phyloP scores from a whole-genome alignment of 1,140 invertebrate genomes.

The Holcopasites calliopsidis region DNA sequence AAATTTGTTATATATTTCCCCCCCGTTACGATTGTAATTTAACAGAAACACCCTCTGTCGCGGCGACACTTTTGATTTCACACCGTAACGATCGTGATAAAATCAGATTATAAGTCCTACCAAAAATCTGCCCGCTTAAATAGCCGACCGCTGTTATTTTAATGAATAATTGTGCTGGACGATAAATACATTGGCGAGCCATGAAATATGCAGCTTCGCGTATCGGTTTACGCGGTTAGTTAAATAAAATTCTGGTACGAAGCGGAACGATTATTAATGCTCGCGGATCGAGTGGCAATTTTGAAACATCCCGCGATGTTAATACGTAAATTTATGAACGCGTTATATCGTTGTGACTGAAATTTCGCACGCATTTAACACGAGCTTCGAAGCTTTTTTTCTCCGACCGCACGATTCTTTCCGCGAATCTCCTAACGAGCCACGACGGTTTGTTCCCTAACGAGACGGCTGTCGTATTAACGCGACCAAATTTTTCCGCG shows the following conservation, averaged over 20 bases:
- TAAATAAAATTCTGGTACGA: neutral
- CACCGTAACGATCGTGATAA: neutral
- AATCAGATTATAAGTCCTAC: slow-evolving; percentile 14
- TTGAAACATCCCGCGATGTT: neutral
- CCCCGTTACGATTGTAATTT: slow-evolving; percentile 11
- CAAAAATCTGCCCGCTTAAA: neutral
- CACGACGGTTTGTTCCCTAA: slow-evolving; percentile 41
- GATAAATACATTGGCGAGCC: neutral
- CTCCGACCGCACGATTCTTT: neutral
- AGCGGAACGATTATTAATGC: neutral
- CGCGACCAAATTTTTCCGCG: slow-evolving; percentile 56
- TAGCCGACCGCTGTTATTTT: neutral
- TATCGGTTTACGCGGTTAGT: neutral
- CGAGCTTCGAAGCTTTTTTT: neutral
- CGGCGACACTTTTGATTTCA: neutral
- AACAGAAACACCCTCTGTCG: too few species aligned
- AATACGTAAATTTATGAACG: too few species aligned
- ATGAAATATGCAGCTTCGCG: neutral
- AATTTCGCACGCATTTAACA: too few species aligned
- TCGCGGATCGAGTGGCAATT: neutral
- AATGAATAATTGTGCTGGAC: slow-evolving; percentile 17
- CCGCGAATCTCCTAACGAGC: slow-evolving; percentile 33
- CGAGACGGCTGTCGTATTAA: slow-evolving; percentile 49
- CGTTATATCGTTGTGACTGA: too few species aligned
- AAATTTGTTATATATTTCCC: slow-evolving; percentile 17